phyloP scores from a whole-genome alignment of 2,797 vertebrate species.

The Oryzias sinensis region DNA sequence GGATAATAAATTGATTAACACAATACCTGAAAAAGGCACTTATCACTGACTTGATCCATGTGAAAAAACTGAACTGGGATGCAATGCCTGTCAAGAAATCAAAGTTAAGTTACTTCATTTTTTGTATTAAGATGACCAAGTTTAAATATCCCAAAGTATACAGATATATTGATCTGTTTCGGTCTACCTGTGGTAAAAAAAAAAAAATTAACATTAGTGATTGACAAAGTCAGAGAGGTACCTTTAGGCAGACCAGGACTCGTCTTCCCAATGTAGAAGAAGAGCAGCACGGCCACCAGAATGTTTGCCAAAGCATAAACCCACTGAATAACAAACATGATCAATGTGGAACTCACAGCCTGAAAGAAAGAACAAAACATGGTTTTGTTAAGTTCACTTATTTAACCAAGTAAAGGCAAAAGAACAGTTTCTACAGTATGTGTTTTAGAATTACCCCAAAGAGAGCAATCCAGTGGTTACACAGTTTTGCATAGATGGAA shows the following conservation, averaged over 20 bases:
- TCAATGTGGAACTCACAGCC: conserved; percentile 84
- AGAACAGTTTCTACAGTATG: not conserved
- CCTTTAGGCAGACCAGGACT: conserved; percentile 92
- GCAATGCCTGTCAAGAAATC: conserved; percentile 82
- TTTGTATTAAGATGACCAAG: not conserved
- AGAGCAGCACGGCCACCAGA: conserved; percentile 82
- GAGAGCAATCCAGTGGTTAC: conserved; percentile 91
- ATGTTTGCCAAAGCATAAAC: conserved; percentile 89
- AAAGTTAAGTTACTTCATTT: conserved; percentile 9
- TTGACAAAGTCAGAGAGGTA: conserved; percentile 53
- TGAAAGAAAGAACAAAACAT: conserved; percentile 53
- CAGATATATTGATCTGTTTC: no score
- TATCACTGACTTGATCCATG: conserved; percentile 83
- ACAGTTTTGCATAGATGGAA: conserved; percentile 80
- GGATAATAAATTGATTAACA: not conserved
- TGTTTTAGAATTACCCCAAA: conserved; percentile 80
- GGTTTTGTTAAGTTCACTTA: not conserved
- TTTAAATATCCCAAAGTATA: not conserved
- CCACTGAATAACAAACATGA: conserved; percentile 98
- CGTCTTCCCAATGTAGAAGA: conserved; percentile 91
- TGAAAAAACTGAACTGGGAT: conserved; percentile 88
- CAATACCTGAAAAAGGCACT: conserved; percentile 83
- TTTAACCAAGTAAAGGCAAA: no score
- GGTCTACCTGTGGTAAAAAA: conserved; percentile 39
- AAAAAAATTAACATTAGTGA: conserved; percentile 9